phyloP scores from a whole-genome alignment of 2,888 invertebrate genomes.

The Dexiosoma caninum region DNA sequence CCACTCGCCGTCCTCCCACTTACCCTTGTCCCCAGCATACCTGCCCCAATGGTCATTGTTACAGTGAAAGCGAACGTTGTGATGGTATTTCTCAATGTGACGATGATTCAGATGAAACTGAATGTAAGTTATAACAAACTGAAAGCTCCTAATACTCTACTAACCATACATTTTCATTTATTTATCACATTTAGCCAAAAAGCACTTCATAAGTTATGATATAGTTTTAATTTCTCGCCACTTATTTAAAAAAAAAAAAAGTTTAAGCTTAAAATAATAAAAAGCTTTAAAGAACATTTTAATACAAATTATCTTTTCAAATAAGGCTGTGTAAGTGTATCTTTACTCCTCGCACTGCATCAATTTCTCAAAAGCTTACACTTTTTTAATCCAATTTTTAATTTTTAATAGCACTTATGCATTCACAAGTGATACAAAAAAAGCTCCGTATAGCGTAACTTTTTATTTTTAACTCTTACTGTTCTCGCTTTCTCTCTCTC shows the following conservation, averaged over 20 bases:
- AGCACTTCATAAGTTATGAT: too few species aligned
- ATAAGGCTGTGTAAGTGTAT: too few species aligned
- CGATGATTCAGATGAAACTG: slow-evolving; percentile 81
- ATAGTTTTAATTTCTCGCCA: too few species aligned
- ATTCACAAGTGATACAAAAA: neutral
- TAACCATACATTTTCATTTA: slow-evolving; percentile 24
- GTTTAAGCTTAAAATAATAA: slow-evolving; percentile 10
- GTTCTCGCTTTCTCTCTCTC: slow-evolving; percentile 24
- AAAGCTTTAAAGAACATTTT: too few species aligned
- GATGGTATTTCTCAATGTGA: slow-evolving; percentile 80
- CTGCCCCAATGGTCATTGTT: slow-evolving; percentile 80
- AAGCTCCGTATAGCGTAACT: neutral
- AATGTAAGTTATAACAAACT: slow-evolving; percentile 77
- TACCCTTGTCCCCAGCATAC: slow-evolving; percentile 78
- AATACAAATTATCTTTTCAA: too few species aligned
- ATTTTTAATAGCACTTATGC: neutral
- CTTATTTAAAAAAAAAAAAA: too few species aligned
- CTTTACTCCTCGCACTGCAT: too few species aligned
- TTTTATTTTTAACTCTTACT: neutral
- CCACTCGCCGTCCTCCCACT: slow-evolving; percentile 65
- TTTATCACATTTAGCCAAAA: neutral
- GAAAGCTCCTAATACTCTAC: slow-evolving; percentile 34
- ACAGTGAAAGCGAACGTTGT: slow-evolving; percentile 78
- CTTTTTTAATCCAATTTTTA: neutral
- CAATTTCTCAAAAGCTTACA: slow-evolving; percentile 6